Conservation (phyloP, 2,888 invertebrate genomes). For the Melanchra persicariae region DNA sequence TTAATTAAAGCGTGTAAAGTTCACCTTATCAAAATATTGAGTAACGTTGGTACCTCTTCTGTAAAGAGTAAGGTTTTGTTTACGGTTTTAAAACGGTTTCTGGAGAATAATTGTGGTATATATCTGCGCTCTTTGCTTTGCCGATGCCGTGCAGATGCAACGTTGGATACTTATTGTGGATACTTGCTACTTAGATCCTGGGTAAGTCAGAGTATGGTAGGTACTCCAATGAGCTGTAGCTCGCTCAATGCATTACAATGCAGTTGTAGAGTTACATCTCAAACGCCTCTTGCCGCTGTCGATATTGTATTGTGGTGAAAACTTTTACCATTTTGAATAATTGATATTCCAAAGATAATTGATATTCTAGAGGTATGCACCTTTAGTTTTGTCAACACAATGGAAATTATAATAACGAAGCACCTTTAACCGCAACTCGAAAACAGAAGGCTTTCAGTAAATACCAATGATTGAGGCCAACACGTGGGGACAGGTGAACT, state of each 20-base stretch:
- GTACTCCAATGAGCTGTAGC: no score
- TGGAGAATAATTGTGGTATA: background rate
- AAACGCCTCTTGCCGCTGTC: no score
- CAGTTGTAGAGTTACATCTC: no score
- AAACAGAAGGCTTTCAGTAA: constrained; percentile 3
- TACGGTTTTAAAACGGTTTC: constrained; percentile 18
- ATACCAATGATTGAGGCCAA: constrained; percentile 16
- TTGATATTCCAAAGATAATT: no score
- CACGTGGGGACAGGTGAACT: constrained; percentile 13
- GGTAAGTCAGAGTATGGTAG: no score
- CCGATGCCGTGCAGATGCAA: no score
- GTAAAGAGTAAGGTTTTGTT: constrained; percentile 32
- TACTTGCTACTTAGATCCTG: background rate
- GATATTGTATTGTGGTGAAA: background rate
- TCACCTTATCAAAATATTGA: constrained; percentile 63
- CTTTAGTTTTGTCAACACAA: constrained; percentile 6
- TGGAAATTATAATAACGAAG: background rate
- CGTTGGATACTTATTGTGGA: background rate
- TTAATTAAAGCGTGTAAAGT: constrained; percentile 67
- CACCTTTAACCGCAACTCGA: constrained; percentile 14
- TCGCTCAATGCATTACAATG: no score
- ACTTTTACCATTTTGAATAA: background rate
- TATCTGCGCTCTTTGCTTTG: background rate
- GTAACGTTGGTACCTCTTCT: constrained; percentile 22
- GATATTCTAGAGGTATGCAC: no score